These are phyloP conservation scores for Oncorhynchus keta DNA, from an alignment of 2,113 vertebrate genomes.

Conservation along the genomic window DNA sequence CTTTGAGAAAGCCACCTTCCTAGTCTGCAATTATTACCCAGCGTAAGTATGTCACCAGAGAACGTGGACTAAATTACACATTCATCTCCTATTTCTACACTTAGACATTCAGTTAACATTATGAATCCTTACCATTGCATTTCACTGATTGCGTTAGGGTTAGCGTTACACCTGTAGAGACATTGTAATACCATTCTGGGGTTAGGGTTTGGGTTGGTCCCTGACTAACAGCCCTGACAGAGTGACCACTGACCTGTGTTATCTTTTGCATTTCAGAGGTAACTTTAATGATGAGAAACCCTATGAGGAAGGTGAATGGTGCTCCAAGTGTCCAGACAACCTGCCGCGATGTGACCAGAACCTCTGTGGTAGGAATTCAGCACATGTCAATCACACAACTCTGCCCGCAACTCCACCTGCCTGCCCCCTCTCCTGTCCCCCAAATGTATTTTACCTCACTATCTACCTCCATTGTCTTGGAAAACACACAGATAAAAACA, in stretches of 20 bases:
- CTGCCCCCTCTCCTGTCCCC: not conserved
- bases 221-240: not conserved
- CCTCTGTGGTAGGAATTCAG: constrained; percentile 29
- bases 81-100: not conserved
- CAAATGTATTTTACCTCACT: too few species aligned
- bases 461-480: too few species aligned
- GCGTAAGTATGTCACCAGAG: constrained; percentile 20
- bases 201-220: not conserved
- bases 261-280: constrained; percentile 32
- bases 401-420: too few species aligned
- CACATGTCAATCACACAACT: too few species aligned
- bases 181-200: too few species aligned
- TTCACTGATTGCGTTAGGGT: too few species aligned
- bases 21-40: constrained; percentile 50
- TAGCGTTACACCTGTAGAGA: too few species aligned
- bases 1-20: not conserved
- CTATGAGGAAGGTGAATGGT: constrained; percentile 35
- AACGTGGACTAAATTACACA: not conserved
- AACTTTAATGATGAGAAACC: constrained; percentile 17
- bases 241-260: not conserved
- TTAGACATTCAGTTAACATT: too few species aligned
- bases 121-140: too few species aligned
- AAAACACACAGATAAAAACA: too few species aligned
- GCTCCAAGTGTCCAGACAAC: constrained; percentile 40
- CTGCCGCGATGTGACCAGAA: not conserved